A percentile compares a stretch with the other conserved stretches of the same genome.
These are phyloP conservation scores for Diloba caeruleocephala DNA, from an alignment of 2,888 invertebrate species.

Conservation along the genomic window DNA sequence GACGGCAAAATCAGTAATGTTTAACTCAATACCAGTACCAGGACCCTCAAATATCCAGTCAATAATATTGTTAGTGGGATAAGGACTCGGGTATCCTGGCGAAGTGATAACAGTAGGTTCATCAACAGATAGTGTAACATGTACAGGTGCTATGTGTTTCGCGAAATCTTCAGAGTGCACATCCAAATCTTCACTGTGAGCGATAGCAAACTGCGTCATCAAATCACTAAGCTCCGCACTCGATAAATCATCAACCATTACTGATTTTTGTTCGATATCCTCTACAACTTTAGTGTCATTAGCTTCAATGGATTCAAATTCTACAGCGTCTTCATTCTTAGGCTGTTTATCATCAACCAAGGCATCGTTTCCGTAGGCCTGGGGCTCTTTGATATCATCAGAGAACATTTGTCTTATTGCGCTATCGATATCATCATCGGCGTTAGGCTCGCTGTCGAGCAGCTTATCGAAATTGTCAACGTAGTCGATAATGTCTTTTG, in stretches of 20 bases:
- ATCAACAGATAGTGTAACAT: conserved; percentile 64
- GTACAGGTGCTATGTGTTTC: conserved; percentile 56
- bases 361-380: conserved; percentile 62
- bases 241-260: conserved; percentile 58
- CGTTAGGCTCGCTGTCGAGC: conserved; percentile 20
- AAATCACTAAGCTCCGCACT: conserved; percentile 61
- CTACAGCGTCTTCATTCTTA: conserved; percentile 39
- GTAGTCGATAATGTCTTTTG: conserved; percentile 10
- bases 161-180: conserved; percentile 55
- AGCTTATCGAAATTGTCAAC: conserved; percentile 23
- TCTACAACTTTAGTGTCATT: conserved; percentile 17
- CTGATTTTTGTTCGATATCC: conserved; percentile 14
- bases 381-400: conserved; percentile 24
- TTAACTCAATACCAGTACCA: conserved; percentile 81
- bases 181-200: conserved; percentile 61
- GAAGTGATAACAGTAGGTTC: conserved; percentile 68
- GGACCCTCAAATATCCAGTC: conserved; percentile 80
- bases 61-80: conserved; percentile 69
- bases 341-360: conserved; percentile 52
- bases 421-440: conserved; percentile 32
- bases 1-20: conserved; percentile 75
- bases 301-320: conserved; percentile 29
- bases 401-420: conserved; percentile 23
- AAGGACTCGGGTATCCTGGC: conserved; percentile 70
- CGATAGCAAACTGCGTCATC: conserved; percentile 61